Evolutionary conservation across 2,113 vertebrate genomes (phyloP), one percentile per base, ranked within the genome.

Genomic region (Hypanus sabinus): DNA sequence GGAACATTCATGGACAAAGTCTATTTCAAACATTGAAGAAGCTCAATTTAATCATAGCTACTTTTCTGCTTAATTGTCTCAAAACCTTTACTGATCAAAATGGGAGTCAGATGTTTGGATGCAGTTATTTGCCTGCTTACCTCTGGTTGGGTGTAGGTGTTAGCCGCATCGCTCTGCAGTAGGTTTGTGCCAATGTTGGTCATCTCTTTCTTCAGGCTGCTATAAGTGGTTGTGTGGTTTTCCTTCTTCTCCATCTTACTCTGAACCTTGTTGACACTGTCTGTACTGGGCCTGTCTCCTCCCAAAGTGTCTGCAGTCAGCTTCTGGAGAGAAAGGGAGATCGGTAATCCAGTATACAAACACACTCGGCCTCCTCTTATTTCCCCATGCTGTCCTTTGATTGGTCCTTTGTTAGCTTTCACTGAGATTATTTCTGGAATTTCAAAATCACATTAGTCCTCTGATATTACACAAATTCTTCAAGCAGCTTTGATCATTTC

Each of bases 101-200:
- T 90, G 60, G 30, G 70, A 93, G 18, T 38, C 68, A 93, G 91
- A 73, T 73, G 36, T 93, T 24, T 73, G 38, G 24, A 4, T 73
- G 36, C 22, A 20, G 7, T 90, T 20, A 16, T 90, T 68, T 90
- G 16, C 60, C 60, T 20, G 1, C 60, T 68, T 95, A 98, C 98
- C 97, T 98, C 96, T 0, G 95, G 46, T 5, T 96, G 96, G 1
- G 94, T 87, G 70, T 97, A 98, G 14, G 96, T 97, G 18, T 97
- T 98, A 0, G 98, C 97, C 0, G 96, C 96, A 0, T 97, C 97
- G 94, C 96, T 96, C 96, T 97, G 96, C 94, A 97, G 95, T 0
- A 95, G 33, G 70, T 93, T 96, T 12, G 95, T 33, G 94, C 95
- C 95, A 0, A 97, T 94, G 85, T 97, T 97, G 0, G 94, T 94